Base-by-base conservation (phyloP, 2,113 vertebrate genomes). In the Bufo bufo region DNA sequence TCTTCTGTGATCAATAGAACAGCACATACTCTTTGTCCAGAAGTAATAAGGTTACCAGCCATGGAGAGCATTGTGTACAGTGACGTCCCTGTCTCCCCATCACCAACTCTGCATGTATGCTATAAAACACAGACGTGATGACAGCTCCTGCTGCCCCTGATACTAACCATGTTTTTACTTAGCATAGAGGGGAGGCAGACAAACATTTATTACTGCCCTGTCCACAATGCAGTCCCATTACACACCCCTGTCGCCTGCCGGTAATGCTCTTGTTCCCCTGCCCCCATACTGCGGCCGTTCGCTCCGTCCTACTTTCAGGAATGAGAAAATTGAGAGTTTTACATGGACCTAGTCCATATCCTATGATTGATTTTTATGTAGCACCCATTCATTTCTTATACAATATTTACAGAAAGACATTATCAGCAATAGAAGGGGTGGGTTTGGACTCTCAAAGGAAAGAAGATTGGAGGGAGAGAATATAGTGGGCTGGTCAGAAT, bases 81-180 rank as follows among this genome's bases (percentile, higher is more conserved):
- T 77, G 79, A 88, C 85, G 43, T 82, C 66, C 71, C 78, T 82
- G 77, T 87, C 86, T 72, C 79, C 47, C 86, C 69, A 83, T 88
- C 54, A 88, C 66, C 80, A 71, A 45, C 66, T 75, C 86, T 82
- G 54, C 66, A 82, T 82, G 80, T 23, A 88, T 63, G 6, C 58
- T 58, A 88, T 88, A 88, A 88, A 88, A 83, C 81, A 88, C 45
- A 81, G 79, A 88, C 43, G 79, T 88, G 86, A 72, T 88, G 86
- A 88, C 86, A 88, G 86, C 86, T 59, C 66, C 80, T 75, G 86
- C 86, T 88, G 86, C 86, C 86, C 78, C 79, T 88, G 86, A 88
- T 75, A 74, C 86, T 88, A 88, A 83, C 79, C 86, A 88, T 88
- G 86, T 82, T 88, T 86, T 88, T 88, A 63, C 69, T 82, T 77